A percentile compares a stretch with the other conserved stretches of the same genome.
Evolutionary conservation across 2,113 vertebrate species (phyloP).

Genomic region (Catharus minimus): DNA sequence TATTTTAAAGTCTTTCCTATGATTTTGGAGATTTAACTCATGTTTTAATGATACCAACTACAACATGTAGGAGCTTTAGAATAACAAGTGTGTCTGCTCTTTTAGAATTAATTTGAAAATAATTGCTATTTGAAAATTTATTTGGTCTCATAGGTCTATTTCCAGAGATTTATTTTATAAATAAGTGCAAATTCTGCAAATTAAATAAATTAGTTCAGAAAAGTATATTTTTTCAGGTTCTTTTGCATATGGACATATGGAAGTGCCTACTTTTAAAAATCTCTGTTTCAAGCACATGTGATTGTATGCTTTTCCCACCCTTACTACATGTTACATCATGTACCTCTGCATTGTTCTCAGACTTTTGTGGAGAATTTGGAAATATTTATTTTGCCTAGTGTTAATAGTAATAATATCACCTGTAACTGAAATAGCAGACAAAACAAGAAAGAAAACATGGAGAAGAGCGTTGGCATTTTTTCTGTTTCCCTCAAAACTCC

Average conservation of each 20-base stretch:
- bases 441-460: neutral
- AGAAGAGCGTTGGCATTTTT: neutral
- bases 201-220: neutral
- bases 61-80: neutral
- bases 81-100: neutral
- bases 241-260: neutral
- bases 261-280: neutral
- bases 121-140: neutral
- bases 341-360: neutral
- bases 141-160: neutral
- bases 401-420: neutral
- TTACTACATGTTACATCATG: rapidly evolving
- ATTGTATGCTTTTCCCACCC: neutral
- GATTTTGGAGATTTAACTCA: neutral
- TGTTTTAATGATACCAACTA: neutral
- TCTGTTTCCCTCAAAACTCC: neutral
- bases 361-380: neutral
- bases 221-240: neutral
- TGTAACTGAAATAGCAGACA: neutral
- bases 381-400: neutral
- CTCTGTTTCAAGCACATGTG: neutral
- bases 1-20: neutral
- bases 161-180: neutral
- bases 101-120: neutral
- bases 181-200: neutral